Base-by-base conservation (phyloP, 2,888 invertebrate genomes). In the Rhabditoides inermis region DNA sequence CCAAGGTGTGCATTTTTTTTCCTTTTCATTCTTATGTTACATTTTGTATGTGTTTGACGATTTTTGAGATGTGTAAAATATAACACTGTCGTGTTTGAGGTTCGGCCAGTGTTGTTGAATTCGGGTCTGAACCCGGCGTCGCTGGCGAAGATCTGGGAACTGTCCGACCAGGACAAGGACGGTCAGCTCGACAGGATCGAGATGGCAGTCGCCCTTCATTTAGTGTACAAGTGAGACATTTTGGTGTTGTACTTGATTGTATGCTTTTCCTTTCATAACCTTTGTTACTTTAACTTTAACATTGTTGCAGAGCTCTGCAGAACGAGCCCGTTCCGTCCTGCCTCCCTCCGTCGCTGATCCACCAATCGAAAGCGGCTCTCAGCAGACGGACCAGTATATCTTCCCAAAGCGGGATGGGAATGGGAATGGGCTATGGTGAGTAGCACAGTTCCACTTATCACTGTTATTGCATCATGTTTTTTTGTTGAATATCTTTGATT, bases 131-230 rank as follows among this genome's bases (percentile, higher is more conserved):
- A 1, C 81, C 90, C 72, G 88, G 90, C 53, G 85, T 87, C 2
- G 81, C 94, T 49, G 89, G 94, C 69, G 7, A 55, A 86, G 81
- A 92, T 98, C 73, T 95, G 95, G 95, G 95, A 95, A 77, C 82
- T 95, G 46, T 90, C 94, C 28, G 98, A 98, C 79, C 89, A 92
- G 79, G 94, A 95, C 78, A 88, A 89, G 76, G 94, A 95, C 80
- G 98, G 95, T 56, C 89, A 87, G 83, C 82, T 98, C 58, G 91
- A 95, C 78, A 84, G 88, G 74, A 88, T 91, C 76, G 95, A 98
- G 81, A 94, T 95, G 81, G 84, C 87, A 77, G 87, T 92, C 78
- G 89, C 92, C 28, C 91, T 95, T 90, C 92, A 94, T 82, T 82
- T 95, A 67, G 90, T 94, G 25, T 92, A 91, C 81, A 62, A 60